Conservation (phyloP, 2,888 invertebrate genomes). For the Cyrtodaria siliqua region DNA sequence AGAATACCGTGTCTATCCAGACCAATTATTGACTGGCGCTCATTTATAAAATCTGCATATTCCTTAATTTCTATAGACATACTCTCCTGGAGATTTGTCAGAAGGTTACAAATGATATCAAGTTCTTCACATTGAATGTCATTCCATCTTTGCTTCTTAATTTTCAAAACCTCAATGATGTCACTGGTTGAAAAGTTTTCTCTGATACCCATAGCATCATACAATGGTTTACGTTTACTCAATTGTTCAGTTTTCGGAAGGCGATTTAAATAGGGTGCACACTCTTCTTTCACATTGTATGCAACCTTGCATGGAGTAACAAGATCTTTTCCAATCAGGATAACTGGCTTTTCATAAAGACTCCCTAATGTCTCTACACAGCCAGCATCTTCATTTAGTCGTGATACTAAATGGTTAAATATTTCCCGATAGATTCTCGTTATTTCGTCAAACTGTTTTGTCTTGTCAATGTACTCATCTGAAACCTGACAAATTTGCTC, state of each 20-base stretch:
- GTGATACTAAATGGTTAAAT: no score
- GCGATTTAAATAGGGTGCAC: conserved; percentile 11
- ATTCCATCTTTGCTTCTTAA: conserved; percentile 33
- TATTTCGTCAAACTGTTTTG: no score
- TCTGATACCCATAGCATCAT: conserved; percentile 32
- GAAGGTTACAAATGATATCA: conserved; percentile 24
- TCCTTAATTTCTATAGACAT: background rate
- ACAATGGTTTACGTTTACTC: conserved; percentile 6
- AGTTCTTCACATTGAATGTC: background rate
- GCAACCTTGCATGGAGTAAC: conserved; percentile 10
- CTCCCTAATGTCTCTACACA: no score
- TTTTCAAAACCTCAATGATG: conserved; percentile 15
- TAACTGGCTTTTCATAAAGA: conserved; percentile 15
- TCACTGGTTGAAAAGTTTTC: conserved; percentile 26
- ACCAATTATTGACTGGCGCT: conserved; percentile 28
- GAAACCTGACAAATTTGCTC: no score
- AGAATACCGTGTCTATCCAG: conserved; percentile 74
- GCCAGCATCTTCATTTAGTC: no score
- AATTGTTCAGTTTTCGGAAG: background rate
- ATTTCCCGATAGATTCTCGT: no score
- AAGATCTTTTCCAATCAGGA: conserved; percentile 14
- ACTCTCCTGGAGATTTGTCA: conserved; percentile 28
- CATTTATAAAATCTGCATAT: conserved; percentile 27
- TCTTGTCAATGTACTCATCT: no score
- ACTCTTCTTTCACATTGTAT: conserved; percentile 17